Percentiles rank a stretch among this genome's conserved stretches.
Conservation (phyloP, 2,797 vertebrate genomes). For the Mormyrus hasselquistii region DNA sequence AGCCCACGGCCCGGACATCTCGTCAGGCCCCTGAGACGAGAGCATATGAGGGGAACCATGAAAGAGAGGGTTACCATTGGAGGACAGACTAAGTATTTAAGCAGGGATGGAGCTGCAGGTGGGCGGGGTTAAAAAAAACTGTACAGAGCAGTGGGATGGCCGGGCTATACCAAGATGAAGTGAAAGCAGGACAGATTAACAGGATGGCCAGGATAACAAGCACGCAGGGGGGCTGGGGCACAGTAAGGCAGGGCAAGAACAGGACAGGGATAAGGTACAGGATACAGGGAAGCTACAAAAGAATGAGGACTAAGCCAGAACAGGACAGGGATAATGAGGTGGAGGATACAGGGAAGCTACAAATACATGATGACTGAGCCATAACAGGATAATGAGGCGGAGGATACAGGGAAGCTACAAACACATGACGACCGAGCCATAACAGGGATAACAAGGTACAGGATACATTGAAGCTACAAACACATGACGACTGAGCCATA, state of each 20-base stretch:
- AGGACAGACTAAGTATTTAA: neutral
- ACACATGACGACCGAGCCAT: neutral
- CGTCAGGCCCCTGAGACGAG: neutral
- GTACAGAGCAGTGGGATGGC: neutral
- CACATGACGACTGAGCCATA: neutral
- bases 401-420: neutral
- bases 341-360: neutral
- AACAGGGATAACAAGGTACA: neutral
- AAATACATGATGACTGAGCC: neutral
- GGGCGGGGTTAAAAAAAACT: neutral
- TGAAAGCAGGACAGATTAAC: neutral
- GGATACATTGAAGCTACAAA: neutral
- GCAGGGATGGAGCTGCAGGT: neutral
- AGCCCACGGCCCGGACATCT: neutral
- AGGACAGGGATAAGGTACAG: neutral
- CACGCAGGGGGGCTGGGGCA: neutral
- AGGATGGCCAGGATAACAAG: neutral
- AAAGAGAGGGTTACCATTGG: neutral
- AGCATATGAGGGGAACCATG: neutral
- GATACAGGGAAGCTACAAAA: neutral
- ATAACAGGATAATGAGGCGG: neutral
- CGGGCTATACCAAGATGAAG: neutral
- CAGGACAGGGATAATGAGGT: neutral
- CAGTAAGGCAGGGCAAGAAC: neutral
- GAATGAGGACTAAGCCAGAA: neutral